phyloP scores from a whole-genome alignment of 2,113 vertebrate species.

The Vulpes vulpes region DNA sequence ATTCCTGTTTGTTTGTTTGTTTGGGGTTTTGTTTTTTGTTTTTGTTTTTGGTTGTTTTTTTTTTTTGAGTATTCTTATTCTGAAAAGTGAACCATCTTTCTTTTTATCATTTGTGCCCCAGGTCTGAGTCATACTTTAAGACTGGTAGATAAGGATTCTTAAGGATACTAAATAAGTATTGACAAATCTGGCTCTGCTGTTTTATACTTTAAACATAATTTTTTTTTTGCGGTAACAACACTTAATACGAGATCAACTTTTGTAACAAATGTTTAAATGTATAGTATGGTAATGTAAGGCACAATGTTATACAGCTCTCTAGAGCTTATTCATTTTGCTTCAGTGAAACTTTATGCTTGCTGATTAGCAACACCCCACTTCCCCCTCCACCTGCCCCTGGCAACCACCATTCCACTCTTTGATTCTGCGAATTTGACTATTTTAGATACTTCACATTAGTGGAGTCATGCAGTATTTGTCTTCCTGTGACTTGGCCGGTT shows the following conservation, averaged over 20 bases:
- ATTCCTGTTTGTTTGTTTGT: background rate
- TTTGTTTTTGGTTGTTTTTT: too few species aligned
- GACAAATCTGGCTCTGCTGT: background rate
- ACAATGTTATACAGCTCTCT: background rate
- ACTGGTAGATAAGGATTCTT: background rate
- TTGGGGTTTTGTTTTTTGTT: too few species aligned
- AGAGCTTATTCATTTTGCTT: background rate
- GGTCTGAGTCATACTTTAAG: background rate
- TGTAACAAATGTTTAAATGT: background rate
- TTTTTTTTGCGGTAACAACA: background rate
- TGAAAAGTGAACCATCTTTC: conserved; percentile 1
- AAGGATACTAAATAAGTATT: background rate
- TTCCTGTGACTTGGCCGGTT: background rate
- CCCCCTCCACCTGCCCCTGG: background rate
- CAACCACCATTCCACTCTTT: background rate
- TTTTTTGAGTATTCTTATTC: background rate
- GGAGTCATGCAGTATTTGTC: background rate
- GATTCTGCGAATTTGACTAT: background rate
- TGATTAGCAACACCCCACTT: background rate
- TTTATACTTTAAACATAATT: background rate
- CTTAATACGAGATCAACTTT: background rate
- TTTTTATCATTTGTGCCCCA: background rate
- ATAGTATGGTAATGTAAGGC: background rate
- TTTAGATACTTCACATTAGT: background rate
- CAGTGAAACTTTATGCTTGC: background rate